Percentiles rank a stretch among this genome's conserved stretches.
Conservation (phyloP, 2,888 invertebrate genomes). For the Sepioteuthis lessoniana region DNA sequence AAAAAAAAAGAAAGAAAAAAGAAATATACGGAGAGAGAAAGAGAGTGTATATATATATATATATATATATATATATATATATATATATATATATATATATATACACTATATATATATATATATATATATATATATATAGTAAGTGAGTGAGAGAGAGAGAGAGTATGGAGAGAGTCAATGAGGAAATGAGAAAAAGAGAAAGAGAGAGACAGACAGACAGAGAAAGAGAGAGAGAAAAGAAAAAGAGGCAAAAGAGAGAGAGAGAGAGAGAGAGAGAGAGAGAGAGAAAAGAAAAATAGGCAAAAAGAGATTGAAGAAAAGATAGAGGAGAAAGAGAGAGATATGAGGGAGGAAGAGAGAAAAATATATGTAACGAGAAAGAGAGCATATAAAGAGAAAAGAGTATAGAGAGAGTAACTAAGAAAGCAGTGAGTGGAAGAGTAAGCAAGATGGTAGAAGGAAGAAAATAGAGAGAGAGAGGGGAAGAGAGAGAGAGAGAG, state of each 20-base stretch:
- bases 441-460: not conserved
- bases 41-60: too few species aligned
- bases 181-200: not conserved
- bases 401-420: too few species aligned
- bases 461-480: not conserved
- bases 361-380: not conserved
- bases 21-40: too few species aligned
- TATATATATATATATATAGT: too few species aligned
- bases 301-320: not conserved
- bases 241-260: not conserved
- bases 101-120: too few species aligned
- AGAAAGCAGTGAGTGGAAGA: not conserved
- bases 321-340: not conserved
- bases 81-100: too few species aligned
- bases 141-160: not conserved
- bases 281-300: too few species aligned
- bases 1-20: too few species aligned
- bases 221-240: not conserved
- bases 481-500: too few species aligned
- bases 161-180: too few species aligned
- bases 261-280: not conserved
- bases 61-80: too few species aligned
- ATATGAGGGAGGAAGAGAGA: not conserved
- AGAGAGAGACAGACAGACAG: not conserved
- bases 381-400: too few species aligned